These are phyloP conservation scores for Nycticorax nycticorax DNA, from an alignment of 2,113 vertebrate species.

Conservation along the genomic window DNA sequence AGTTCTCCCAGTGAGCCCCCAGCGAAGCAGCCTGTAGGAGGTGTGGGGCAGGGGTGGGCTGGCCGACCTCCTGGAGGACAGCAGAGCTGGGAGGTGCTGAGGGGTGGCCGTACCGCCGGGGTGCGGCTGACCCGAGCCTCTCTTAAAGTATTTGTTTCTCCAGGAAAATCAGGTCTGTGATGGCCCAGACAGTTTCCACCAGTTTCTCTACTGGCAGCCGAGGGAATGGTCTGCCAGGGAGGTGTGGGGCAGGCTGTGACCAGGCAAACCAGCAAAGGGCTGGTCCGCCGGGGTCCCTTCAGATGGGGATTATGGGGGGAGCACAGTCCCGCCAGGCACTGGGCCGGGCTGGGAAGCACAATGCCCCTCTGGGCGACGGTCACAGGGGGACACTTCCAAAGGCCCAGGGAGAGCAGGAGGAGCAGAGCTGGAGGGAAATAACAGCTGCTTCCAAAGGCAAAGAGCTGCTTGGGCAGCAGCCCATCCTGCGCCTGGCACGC, in stretches of 20 bases:
- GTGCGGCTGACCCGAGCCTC: not conserved
- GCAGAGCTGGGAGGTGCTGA: not conserved
- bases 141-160: not conserved
- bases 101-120: accelerated
- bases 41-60: not conserved
- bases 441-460: conserved; percentile 40
- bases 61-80: not conserved
- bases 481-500: not conserved
- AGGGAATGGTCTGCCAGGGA: not conserved
- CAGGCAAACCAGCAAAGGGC: not conserved
- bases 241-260: not conserved
- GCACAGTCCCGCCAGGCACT: not conserved
- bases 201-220: not conserved
- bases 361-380: not conserved
- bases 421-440: conserved; percentile 26
- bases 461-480: conserved; percentile 18
- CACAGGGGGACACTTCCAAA: not conserved
- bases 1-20: not conserved
- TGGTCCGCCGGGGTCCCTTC: not conserved
- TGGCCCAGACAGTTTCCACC: not conserved
- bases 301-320: not conserved
- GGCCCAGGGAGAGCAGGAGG: conserved; percentile 2
- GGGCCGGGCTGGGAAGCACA: conserved; percentile 43
- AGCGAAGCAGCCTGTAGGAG: accelerated
- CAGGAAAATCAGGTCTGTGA: not conserved